Evolutionary conservation across 2,888 invertebrate genomes (phyloP).

Genomic region (Mesorhabditis sp.): DNA sequence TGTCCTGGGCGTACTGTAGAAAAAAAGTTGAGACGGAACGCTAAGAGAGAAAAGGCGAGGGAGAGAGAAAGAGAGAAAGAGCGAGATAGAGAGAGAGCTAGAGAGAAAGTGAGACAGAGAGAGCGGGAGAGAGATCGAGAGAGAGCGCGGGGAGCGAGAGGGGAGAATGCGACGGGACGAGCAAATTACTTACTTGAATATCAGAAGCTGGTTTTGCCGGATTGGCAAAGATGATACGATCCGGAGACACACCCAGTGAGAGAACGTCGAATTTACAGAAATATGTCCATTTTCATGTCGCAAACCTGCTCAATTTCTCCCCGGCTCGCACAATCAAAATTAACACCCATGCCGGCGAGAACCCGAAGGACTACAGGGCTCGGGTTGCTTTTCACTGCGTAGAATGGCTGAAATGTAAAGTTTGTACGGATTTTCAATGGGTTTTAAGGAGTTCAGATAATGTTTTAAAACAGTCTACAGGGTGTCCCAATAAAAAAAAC

Average conservation of each 20-base stretch:
- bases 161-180: too few species aligned
- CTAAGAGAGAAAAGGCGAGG: too few species aligned
- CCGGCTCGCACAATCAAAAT: conserved; percentile 1
- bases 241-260: background rate
- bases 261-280: background rate
- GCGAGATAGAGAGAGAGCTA: too few species aligned
- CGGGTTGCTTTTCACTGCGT: background rate
- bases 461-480: too few species aligned
- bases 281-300: background rate
- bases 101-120: too few species aligned
- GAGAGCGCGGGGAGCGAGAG: too few species aligned
- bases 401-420: background rate
- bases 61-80: too few species aligned
- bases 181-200: background rate
- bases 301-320: background rate
- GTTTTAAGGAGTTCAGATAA: too few species aligned
- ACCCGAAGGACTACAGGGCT: background rate
- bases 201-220: background rate
- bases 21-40: too few species aligned
- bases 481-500: too few species aligned
- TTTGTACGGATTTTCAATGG: background rate
- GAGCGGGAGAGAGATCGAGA: too few species aligned
- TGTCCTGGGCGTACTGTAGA: too few species aligned
- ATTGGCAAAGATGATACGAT: background rate
- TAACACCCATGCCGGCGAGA: background rate